phyloP scores from a whole-genome alignment of 2,888 invertebrate species.

The Clostera curtula region DNA sequence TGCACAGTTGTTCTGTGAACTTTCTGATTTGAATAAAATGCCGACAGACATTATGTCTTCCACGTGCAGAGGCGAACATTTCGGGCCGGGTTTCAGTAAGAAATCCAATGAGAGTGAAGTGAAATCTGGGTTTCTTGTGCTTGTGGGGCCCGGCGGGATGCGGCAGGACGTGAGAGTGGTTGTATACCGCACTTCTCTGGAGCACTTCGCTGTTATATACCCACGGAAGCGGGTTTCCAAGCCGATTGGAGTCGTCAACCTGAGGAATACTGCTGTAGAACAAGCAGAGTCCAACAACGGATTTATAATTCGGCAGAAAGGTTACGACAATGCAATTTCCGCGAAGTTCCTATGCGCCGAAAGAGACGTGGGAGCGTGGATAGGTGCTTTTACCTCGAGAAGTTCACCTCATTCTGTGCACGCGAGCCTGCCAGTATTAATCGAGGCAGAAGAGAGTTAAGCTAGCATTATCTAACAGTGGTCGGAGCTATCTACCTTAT shows the following conservation, averaged over 20 bases:
- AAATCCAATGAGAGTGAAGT: constrained; percentile 70
- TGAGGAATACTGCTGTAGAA: constrained; percentile 76
- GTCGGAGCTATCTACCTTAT: constrained; percentile 36
- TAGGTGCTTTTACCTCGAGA: constrained; percentile 71
- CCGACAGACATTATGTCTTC: constrained; percentile 52
- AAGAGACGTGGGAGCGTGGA: constrained; percentile 75
- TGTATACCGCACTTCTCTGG: constrained; percentile 77
- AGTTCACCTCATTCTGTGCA: constrained; percentile 63
- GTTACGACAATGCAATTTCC: constrained; percentile 76
- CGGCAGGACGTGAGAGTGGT: constrained; percentile 77
- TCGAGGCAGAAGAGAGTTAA: constrained; percentile 75
- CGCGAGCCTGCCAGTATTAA: constrained; percentile 72
- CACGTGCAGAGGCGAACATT: constrained; percentile 42
- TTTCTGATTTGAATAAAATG: constrained; percentile 36
- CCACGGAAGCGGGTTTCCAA: constrained; percentile 78
- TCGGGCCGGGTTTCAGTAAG: constrained; percentile 46
- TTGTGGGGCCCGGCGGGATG: constrained; percentile 73
- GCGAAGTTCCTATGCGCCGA: constrained; percentile 76
- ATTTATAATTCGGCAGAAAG: constrained; percentile 75
- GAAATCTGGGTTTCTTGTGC: constrained; percentile 77
- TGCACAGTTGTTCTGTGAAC: constrained; percentile 34
- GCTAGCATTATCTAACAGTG: constrained; percentile 19
- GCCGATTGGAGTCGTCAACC: constrained; percentile 76
- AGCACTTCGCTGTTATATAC: constrained; percentile 79
- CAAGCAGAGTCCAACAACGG: constrained; percentile 62